Base-by-base conservation (phyloP, 2,113 vertebrate species). In the Ardeotis arabs region DNA sequence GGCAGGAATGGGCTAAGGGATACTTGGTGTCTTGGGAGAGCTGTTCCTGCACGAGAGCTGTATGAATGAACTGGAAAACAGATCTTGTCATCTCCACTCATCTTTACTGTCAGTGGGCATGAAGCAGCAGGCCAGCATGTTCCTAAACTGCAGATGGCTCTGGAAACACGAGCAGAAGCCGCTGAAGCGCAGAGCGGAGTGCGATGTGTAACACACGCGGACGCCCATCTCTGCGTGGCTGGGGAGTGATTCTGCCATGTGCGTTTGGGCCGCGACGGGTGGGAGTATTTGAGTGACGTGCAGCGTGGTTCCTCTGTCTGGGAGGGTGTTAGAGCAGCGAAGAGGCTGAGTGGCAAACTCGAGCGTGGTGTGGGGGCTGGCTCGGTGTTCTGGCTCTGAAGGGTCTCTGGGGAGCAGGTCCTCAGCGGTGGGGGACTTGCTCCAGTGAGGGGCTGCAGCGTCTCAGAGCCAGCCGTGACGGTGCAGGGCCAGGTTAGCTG, bases 381-480 rank as follows among this genome's bases (percentile, higher is more conserved):
- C 44, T 47, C 10, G 22, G 59, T 5, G 15, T 21, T 56, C 13
- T 0, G 1, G 56, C 78, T 41, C 56, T 33, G 52, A 41, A 23
- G 29, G 25, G n/a, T 13, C 56, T 73, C 79, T 47, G 37, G 25
- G 56, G 75, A 70, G 28, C 39, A 24, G 39, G 12, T 14, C 58
- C 29, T 45, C 68, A 18, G 66, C 20, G 35, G 5, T 0, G 4
- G 9, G 77, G 31, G n/a, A 56, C 23, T 67, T 53, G 66, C 35
- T 90, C 73, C 37, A 45, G 39, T 2, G 33, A 29, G 18, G 25
- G 35, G 50, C 69, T 74, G 77, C 62, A 60, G 60, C 1, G 6
- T 33, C 0, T 3, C 25, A 16, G 53, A 23, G 59, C 58, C 29
- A 37, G 31, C 37, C 0, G 1, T 47, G 47, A 35, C 1, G 18